Conservation (phyloP, 2,797 vertebrate genomes). For the Lagorchestes hirsutus region DNA sequence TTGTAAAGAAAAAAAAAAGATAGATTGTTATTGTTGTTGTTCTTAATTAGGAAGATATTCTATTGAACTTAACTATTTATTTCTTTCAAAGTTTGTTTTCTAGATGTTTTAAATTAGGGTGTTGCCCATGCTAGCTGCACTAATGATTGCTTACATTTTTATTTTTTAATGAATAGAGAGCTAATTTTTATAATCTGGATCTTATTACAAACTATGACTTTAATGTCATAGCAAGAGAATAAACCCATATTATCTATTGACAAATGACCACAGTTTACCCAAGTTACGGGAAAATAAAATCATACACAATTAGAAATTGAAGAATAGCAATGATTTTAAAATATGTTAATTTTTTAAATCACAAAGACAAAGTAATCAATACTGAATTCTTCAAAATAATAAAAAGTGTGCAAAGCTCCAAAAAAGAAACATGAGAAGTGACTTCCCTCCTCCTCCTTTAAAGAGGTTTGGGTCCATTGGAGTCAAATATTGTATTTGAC, state of each 20-base stretch:
- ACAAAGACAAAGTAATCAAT: background rate
- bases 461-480: background rate
- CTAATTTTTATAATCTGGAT: background rate
- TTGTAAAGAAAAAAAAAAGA: no score
- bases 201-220: background rate
- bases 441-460: background rate
- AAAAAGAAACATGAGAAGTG: no score
- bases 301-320: background rate
- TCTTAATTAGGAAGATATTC: background rate
- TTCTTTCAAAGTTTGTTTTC: background rate
- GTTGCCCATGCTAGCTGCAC: no score
- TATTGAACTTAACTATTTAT: background rate
- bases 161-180: no score
- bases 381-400: background rate
- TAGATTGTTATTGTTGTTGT: background rate
- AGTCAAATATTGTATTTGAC: background rate
- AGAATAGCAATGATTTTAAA: background rate
- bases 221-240: background rate
- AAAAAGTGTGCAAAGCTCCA: no score
- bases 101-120: background rate
- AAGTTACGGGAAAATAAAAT: background rate
- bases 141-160: background rate
- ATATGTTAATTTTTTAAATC: background rate
- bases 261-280: background rate
- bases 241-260: background rate